Percentiles rank a stretch among this genome's conserved stretches.
Evolutionary conservation across 2,888 invertebrate species (phyloP).

Genomic region (Amphipyra berbera): DNA sequence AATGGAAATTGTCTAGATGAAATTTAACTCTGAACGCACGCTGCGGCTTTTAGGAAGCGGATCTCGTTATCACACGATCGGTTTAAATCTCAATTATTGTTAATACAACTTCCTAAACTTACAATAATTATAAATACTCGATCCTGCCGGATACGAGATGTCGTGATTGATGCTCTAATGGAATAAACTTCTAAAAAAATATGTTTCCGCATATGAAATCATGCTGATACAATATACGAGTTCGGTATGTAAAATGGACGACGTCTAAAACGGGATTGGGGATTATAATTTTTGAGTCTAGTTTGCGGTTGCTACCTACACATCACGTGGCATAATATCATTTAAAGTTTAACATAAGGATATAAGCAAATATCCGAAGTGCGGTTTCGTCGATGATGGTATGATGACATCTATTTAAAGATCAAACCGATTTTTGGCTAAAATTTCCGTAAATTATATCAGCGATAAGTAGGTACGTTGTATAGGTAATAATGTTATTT

Average conservation of each 20-base stretch:
- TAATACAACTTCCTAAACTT: constrained; percentile 85
- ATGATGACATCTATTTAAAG: constrained; percentile 2
- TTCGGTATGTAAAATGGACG: constrained; percentile 59
- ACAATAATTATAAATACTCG: constrained; percentile 72
- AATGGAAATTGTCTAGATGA: constrained; percentile 69
- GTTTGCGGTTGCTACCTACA: constrained; percentile 29
- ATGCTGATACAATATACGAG: constrained; percentile 68
- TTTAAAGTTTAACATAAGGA: constrained; percentile 19
- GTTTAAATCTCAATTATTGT: constrained; percentile 77
- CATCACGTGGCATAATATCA: neutral
- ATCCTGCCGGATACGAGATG: constrained; percentile 82
- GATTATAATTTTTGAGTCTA: constrained; percentile 42
- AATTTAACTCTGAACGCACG: constrained; percentile 47
- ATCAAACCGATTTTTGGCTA: constrained; percentile 10
- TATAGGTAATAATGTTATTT: too few relatives aligned
- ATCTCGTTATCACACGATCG: constrained; percentile 76
- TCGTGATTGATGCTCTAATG: constrained; percentile 78
- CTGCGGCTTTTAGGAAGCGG: constrained; percentile 81
- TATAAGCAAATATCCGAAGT: constrained; percentile 36
- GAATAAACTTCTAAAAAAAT: constrained; percentile 61
- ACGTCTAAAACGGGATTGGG: constrained; percentile 55
- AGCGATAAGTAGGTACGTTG: too few relatives aligned
- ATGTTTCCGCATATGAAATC: constrained; percentile 85
- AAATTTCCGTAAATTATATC: too few relatives aligned
- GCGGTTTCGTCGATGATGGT: constrained; percentile 33